Percentiles rank a stretch among this genome's conserved stretches.
phyloP scores from a whole-genome alignment of 2,888 invertebrate genomes.

The Drosophila austrosaltans region DNA sequence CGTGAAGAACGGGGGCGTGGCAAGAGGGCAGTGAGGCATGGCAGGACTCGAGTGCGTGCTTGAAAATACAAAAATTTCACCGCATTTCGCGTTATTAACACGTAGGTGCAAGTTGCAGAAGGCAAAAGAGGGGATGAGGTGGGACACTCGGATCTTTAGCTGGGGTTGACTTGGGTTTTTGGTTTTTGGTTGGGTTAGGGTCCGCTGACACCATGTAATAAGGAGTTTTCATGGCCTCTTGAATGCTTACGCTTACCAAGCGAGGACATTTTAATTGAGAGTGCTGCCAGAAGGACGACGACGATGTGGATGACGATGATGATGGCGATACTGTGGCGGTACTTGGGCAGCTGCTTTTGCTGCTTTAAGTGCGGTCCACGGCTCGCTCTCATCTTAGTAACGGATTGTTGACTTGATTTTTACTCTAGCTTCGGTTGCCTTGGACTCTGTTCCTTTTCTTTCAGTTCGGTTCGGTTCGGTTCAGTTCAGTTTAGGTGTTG shows the following conservation, averaged over 20 bases:
- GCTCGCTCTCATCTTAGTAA: conserved; percentile 57
- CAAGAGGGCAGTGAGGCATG: conserved; percentile 63
- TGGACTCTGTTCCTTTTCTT: background rate
- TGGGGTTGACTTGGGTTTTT: conserved; percentile 37
- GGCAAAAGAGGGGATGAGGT: conserved; percentile 38
- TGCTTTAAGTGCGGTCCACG: conserved; percentile 66
- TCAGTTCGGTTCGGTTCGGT: conserved; percentile 48
- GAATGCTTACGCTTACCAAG: conserved; percentile 79
- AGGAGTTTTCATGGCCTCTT: conserved; percentile 79
- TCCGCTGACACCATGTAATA: conserved; percentile 75
- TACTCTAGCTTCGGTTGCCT: conserved; percentile 36
- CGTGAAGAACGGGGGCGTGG: conserved; percentile 21
- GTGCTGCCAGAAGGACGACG: conserved; percentile 59
- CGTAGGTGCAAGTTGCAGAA: conserved; percentile 65
- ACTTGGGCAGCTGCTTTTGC: conserved; percentile 72
- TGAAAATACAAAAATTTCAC: conserved; percentile 76
- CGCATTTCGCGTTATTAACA: conserved; percentile 78
- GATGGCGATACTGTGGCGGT: conserved; percentile 49
- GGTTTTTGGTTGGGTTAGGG: conserved; percentile 24
- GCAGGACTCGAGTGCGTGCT: conserved; percentile 62
- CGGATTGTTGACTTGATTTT: conserved; percentile 62
- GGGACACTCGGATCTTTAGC: conserved; percentile 35
- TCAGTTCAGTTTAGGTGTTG: conserved; percentile 62
- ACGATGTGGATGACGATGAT: conserved; percentile 40
- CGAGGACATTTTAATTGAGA: conserved; percentile 80